Evolutionary conservation across 2,888 invertebrate species (phyloP), one percentile per base, ranked within the genome.

Genomic region (Chymomyza procnemis): DNA sequence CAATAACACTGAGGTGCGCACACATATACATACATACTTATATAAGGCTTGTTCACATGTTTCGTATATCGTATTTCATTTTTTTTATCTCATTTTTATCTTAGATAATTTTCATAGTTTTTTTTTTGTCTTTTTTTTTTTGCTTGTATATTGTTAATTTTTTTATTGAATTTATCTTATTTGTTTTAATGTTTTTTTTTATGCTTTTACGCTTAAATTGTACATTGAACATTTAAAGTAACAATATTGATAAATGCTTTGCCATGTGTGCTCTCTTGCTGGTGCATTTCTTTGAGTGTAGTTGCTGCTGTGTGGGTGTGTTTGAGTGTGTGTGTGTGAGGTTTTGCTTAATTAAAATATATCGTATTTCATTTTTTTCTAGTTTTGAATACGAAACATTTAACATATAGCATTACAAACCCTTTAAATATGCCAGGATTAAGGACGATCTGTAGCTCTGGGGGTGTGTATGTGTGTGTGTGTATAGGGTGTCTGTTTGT

Each of bases 31-130:
- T 48, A 34, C 41, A 63, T 57, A 61, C 30, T 16, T 64, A 57
- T 48, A 21, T 46, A 34, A 64, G 34, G 34, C 34, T 41, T 41
- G 34, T 41, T 41, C 34, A 41, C 34, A 41, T 41, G 34, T 41
- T 5, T 41, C 34, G 34, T 41, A 41, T 41, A 41, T 70, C 69
- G 46, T 64, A 59, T 22, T 56, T 64, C 22, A 21, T 54, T 26
- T 54, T 58, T 19, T 21, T 18, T 22, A 5, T 64, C 26, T 63
- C 70, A n/a, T 9, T 54, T 22, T 63, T 71, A 30, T 48, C 50
- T 48, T 14, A 64, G 46, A 66, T 75, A 75, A 75, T 75, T 64
- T 66, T 64, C 59, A 70, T 50, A 66, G 61, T 34, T 59, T 63
- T 61, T 1, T 1, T 46, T 26, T 47, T 18, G 2, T 57, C 56